A percentile compares a stretch with the other conserved stretches of the same genome.
phyloP scores from a whole-genome alignment of 2,888 invertebrate species.

The Tromatobia lineatoria region DNA sequence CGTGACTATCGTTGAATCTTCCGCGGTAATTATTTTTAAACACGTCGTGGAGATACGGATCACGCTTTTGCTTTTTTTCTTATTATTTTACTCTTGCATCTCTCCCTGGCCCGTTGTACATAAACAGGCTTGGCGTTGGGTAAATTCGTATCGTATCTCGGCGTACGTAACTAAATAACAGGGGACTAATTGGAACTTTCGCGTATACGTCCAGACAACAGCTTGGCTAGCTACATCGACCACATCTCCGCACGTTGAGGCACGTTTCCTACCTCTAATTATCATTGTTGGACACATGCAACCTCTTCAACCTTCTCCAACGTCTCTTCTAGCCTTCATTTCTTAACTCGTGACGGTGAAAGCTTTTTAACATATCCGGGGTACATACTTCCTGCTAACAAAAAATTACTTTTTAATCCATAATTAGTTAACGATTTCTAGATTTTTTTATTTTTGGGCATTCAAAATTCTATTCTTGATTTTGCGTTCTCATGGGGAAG shows the following conservation, averaged over 20 bases:
- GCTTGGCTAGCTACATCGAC: constrained; percentile 39
- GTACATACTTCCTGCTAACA: not conserved
- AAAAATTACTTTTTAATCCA: no score
- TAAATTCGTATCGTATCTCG: constrained; percentile 38
- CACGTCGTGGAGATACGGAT: constrained; percentile 84
- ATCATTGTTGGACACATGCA: constrained; percentile 54
- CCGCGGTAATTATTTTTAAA: constrained; percentile 85
- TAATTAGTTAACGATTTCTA: no score
- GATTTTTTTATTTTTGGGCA: no score
- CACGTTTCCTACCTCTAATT: constrained; percentile 67
- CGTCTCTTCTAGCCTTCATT: constrained; percentile 1
- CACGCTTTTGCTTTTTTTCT: constrained; percentile 63
- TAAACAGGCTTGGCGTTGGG: not conserved
- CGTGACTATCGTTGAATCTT: constrained; percentile 85
- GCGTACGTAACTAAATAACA: constrained; percentile 81
- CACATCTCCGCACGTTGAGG: constrained; percentile 63
- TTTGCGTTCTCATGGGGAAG: no score
- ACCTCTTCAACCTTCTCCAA: not conserved
- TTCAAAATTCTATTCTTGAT: no score
- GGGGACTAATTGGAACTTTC: constrained; percentile 79
- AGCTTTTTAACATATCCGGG: constrained; percentile 7
- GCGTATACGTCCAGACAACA: constrained; percentile 64
- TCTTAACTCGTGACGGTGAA: constrained; percentile 1
- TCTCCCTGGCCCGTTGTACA: constrained; percentile 34
- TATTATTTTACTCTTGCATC: not conserved